Evolutionary conservation across 2,888 invertebrate genomes (phyloP).

Genomic region (Capitulum mitella): DNA sequence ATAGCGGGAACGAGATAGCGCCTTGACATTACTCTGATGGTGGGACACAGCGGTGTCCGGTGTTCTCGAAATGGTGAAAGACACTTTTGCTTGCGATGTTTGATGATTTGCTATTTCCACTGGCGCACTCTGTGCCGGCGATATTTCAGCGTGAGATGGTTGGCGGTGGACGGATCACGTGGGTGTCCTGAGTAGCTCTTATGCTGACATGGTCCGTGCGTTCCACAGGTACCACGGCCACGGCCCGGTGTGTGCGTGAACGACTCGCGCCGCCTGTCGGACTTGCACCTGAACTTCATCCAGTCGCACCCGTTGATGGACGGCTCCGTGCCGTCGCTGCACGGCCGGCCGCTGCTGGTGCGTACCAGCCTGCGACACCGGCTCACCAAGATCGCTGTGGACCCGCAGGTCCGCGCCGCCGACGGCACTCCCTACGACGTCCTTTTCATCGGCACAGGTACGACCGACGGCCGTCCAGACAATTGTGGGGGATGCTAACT

Average conservation of each 20-base stretch:
- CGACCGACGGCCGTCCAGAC: slow-evolving; percentile 59
- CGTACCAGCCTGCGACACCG: slow-evolving; percentile 52
- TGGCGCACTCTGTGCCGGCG: too few relatives aligned
- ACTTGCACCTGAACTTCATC: slow-evolving; percentile 46
- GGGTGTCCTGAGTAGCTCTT: too few relatives aligned
- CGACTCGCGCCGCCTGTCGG: slow-evolving; percentile 49
- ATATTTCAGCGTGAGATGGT: too few relatives aligned
- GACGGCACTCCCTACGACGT: slow-evolving; percentile 78
- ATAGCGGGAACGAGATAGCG: too few relatives aligned
- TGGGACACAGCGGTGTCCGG: too few relatives aligned
- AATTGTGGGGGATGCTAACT: too few relatives aligned
- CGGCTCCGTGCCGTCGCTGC: slow-evolving; percentile 45
- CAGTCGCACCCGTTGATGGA: slow-evolving; percentile 50
- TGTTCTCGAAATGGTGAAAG: too few relatives aligned
- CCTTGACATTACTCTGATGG: too few relatives aligned
- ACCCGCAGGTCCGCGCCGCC: slow-evolving; percentile 81
- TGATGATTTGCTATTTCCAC: too few relatives aligned
- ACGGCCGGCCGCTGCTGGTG: slow-evolving; percentile 39
- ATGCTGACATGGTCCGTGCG: too few relatives aligned
- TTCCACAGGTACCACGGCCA: slow-evolving; percentile 58
- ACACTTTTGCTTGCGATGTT: too few relatives aligned
- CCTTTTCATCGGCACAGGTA: slow-evolving; percentile 86
- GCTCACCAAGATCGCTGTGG: slow-evolving; percentile 92
- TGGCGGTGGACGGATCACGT: too few relatives aligned
- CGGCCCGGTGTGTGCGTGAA: slow-evolving; percentile 82